Evolutionary conservation across 1,140 invertebrate species (phyloP), one percentile per base, ranked within the genome.

Genomic region (Aradophagus sp.): DNA sequence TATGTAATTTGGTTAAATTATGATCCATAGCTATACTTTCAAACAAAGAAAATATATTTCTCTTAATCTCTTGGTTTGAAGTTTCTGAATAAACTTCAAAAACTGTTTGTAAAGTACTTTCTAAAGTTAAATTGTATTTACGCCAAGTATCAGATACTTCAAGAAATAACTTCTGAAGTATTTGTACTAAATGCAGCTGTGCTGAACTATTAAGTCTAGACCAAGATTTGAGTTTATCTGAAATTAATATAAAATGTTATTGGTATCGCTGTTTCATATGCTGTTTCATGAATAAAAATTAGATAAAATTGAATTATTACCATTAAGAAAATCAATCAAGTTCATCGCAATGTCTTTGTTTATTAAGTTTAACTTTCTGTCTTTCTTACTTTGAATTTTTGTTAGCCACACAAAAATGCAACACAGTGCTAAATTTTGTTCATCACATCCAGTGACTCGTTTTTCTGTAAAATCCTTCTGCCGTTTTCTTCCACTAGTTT

Each of bases 1-100:
- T 81, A 36, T 86, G 87, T 7, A 81, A 67, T n/a, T 70, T 42
- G 2, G 75, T 76, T 4, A 87, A 78, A 15, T 78, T 74, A 10
- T 79, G 69, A 26, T 84, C 68, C 48, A 86, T 76, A 4, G 87
- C 79, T 36, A 88, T 85, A 11, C 83, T 79, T 53, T 80, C 83
- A 15, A 88, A 74, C 2, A 87, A 55, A 13, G 39, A 15, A 52
- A 81, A 84, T 26, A 85, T 63, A 7, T 77, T 67, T 2, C 41
- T 56, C 20, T 83, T 75, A 4, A 82, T 52, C 26, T 84, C 78
- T 31, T 63, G 65, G 26, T 75, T 77, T 2, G 73, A 17, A 19
- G 75, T 45, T n/a, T 63, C 48, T 5, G 63, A 75, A 59, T 78
- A 77, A 6, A 56, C 39, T 23, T 78, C 20, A 27, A 81, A 68